Evolutionary conservation across 2,797 vertebrate species (phyloP).

Genomic region (Triplophysa bombifrons): DNA sequence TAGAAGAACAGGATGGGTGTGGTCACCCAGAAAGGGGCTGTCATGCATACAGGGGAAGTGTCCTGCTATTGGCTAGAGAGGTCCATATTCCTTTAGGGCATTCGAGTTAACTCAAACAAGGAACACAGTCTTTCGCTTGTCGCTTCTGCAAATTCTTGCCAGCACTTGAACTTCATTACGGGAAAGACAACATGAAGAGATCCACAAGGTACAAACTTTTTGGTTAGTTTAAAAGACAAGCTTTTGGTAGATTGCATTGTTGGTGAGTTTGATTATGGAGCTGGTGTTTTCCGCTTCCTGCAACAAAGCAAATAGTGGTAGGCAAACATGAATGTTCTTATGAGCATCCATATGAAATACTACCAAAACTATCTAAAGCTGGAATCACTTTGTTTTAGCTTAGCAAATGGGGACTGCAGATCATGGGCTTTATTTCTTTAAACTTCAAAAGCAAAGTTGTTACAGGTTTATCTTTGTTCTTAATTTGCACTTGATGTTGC

Average conservation of each 20-base stretch:
- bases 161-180: constrained; percentile 53
- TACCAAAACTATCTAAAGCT: neutral
- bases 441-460: neutral
- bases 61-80: constrained; percentile 68
- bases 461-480: neutral
- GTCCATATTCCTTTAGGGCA: constrained; percentile 50
- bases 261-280: neutral
- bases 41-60: constrained; percentile 60
- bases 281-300: constrained; percentile 8
- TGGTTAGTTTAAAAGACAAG: neutral
- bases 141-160: constrained; percentile 46
- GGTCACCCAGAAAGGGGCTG: constrained; percentile 55
- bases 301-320: constrained; percentile 14
- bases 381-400: neutral
- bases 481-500: neutral
- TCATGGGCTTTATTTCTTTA: neutral
- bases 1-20: constrained; percentile 52
- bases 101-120: constrained; percentile 71
- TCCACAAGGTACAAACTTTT: constrained; percentile 74
- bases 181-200: constrained; percentile 74
- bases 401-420: neutral
- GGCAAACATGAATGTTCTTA: constrained; percentile 16
- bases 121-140: constrained; percentile 66
- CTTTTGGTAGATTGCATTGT: constrained; percentile 22
- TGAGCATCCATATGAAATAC: neutral